phyloP scores from a whole-genome alignment of 2,113 vertebrate genomes.

The Lucifuga dentata region DNA sequence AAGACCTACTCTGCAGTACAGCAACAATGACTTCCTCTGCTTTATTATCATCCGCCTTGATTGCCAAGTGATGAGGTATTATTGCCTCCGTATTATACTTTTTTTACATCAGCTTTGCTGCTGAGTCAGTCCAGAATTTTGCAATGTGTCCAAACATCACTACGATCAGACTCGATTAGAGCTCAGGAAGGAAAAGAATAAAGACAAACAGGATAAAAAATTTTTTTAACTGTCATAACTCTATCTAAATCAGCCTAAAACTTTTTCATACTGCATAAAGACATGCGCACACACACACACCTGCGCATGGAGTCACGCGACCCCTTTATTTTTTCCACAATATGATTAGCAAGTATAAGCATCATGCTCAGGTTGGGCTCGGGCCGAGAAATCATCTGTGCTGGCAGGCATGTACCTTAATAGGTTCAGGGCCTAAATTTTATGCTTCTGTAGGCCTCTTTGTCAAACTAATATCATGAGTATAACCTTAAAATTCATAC shows the following conservation, averaged over 20 bases:
- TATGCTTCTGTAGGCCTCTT: too few species aligned
- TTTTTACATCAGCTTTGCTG: conserved; percentile 6
- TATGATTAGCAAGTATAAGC: too few species aligned
- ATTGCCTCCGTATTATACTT: background rate
- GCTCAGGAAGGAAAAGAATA: too few species aligned
- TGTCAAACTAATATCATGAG: background rate
- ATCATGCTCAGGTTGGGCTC: background rate
- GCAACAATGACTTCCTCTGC: background rate
- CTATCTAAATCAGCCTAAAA: background rate
- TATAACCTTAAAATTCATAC: background rate
- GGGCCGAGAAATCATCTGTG: too few species aligned
- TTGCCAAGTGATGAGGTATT: background rate
- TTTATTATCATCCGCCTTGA: background rate
- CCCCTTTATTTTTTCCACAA: background rate
- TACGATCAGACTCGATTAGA: background rate
- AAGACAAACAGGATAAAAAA: too few species aligned
- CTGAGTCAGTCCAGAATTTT: conserved; percentile 8
- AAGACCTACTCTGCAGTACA: background rate
- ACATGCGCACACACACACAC: background rate
- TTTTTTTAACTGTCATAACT: background rate
- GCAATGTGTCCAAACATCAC: rapidly evolving
- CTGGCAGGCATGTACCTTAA: background rate
- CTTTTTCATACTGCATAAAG: background rate
- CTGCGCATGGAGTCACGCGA: too few species aligned
- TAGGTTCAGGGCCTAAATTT: background rate